Evolutionary conservation across 2,888 invertebrate genomes (phyloP), one percentile per base, ranked within the genome.

Genomic region (Pyrrhia umbra): DNA sequence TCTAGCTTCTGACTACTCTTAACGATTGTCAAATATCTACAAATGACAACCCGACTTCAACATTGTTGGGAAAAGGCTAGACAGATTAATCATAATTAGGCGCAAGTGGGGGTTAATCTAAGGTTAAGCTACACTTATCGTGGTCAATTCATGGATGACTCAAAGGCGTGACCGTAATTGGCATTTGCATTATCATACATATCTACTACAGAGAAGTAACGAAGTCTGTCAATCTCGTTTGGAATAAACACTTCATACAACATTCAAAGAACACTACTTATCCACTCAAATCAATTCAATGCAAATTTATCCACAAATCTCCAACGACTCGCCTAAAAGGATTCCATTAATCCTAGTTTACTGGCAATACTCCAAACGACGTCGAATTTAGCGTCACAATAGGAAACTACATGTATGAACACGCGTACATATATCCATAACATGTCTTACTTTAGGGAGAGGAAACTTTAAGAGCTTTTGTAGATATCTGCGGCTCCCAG

Each of bases 281-380:
- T 23, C 30, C 45, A 61, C 15, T 40, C n/a, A 46, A 54, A 55
- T 37, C 50, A 55, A 60, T 55, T 47, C 54, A 57, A 54, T 49
- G 64, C 39, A 52, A 63, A 64, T 52, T 50, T 18, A 42, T 2
- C 20, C 21, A 52, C 40, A 54, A 45, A 56, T 57, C 51, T 45
- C 43, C 51, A 47, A 58, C 16, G 43, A 52, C 23, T 42, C 18
- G 20, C 21, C 45, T 62, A 46, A 61, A 69, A 76, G 39, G 43
- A 47, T 34, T 43, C 30, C 55, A 72, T 68, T 63, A 51, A 73
- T 64, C 42, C 46, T 64, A 13, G 30, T 57, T 57, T 55, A 40
- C 57, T 74, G 69, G 74, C 74, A 63, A 37, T 20, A 21, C 37
- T 68, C 74, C 74, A 74, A 52, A 8, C 21, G 27, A 27, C 30